Base-by-base conservation (phyloP, 2,113 vertebrate genomes). In the Jacana jacana region DNA sequence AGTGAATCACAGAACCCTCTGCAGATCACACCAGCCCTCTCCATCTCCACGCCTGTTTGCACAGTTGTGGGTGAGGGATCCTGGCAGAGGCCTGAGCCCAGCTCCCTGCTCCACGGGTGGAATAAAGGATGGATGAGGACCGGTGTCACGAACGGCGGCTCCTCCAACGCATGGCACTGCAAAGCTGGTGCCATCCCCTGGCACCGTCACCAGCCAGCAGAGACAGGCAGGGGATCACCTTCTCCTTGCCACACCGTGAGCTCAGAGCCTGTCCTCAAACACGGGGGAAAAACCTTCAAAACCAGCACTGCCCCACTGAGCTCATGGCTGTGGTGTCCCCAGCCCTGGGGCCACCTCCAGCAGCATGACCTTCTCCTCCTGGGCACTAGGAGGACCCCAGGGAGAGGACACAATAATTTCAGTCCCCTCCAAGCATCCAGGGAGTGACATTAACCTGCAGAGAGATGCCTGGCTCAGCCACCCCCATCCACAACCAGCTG, bases 201-300 rank as follows among this genome's bases (percentile, higher is more conserved):
- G 13, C 20, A 4, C 19, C 12, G 1, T 37, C 81, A 40, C 17
- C 8, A 4, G 5, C 17, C 7, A 0, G 52, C 64, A 44, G 52
- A 15, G 24, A 5, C 0, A 7, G 57, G 40, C 57, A 55, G 37
- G 39, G 27, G 35, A 61, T 42, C 3, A 28, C 66, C 52, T 11
- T 23, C 9, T 0, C n/a, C 0, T 9, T 40, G 58, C 73, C 23
- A 18, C 63, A 30, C 64, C 6, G 0, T 1, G 7, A 68, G 58
- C 52, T 37, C 84, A 15, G 33, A 37, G 40, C 64, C 80, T 18
- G 15, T 60, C 71, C 60, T 63, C 60, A 66, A 18, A 42, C 49
- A 23, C 1, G 2, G n/a, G 44, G 48, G 20, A 30, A 64, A 64
- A 19, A 42, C 66, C 54, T 17, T 8, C 13, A 35, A n/a, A 55